phyloP scores from a whole-genome alignment of 2,888 invertebrate genomes.

The Eupithecia exiguata region DNA sequence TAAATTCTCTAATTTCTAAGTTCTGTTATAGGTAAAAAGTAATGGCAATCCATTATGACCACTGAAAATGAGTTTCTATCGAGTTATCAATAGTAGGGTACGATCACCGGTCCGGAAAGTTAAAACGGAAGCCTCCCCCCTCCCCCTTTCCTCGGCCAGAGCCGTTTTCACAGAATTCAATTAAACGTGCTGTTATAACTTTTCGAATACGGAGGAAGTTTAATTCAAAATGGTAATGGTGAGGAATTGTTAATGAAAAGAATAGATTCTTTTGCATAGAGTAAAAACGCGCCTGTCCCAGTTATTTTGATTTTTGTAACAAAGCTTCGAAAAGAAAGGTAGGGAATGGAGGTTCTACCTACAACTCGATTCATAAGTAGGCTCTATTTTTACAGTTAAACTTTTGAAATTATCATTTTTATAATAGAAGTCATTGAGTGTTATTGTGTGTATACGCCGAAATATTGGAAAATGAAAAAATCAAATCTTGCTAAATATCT shows the following conservation, averaged over 20 bases:
- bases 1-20: too few species aligned
- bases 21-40: too few species aligned
- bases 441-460: too few species aligned
- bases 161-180: conserved; percentile 61
- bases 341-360: too few species aligned
- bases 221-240: conserved; percentile 32
- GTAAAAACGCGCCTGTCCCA: too few species aligned
- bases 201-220: conserved; percentile 33
- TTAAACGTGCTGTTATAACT: conserved; percentile 53
- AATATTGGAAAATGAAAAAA: too few species aligned
- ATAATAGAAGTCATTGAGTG: too few species aligned
- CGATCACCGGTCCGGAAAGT: conserved; percentile 65
- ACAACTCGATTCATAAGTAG: background rate
- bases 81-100: conserved; percentile 38
- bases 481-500: too few species aligned
- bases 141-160: conserved; percentile 42
- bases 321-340: background rate
- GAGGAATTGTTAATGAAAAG: conserved; percentile 8
- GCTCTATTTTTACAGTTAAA: background rate
- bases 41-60: background rate
- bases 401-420: too few species aligned
- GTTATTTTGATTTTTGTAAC: too few species aligned
- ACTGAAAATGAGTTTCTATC: background rate
- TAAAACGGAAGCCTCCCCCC: conserved; percentile 60
- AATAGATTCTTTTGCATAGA: background rate